phyloP scores from a whole-genome alignment of 2,888 invertebrate genomes.

The Drosophila flavopinicola region DNA sequence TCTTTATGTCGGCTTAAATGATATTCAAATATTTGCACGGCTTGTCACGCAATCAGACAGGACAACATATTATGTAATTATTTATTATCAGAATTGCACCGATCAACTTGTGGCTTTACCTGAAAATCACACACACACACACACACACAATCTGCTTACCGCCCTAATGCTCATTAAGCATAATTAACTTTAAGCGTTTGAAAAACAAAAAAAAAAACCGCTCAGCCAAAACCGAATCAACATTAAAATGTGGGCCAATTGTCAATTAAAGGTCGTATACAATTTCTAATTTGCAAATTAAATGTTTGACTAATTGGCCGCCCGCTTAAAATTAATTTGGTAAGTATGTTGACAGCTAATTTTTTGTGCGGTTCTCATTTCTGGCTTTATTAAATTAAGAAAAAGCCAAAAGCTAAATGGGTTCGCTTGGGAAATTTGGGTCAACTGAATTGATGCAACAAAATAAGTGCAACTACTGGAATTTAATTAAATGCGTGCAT shows the following conservation, averaged over 20 bases:
- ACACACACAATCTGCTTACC: conserved; percentile 40
- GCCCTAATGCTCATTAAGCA: conserved; percentile 47
- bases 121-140: too few relatives aligned
- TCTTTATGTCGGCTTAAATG: not conserved
- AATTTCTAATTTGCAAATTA: conserved; percentile 33
- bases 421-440: conserved; percentile 49
- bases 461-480: conserved; percentile 64
- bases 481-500: conserved; percentile 79
- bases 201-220: conserved; percentile 16
- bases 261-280: conserved; percentile 27
- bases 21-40: not conserved
- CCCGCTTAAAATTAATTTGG: conserved; percentile 44
- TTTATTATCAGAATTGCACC: conserved; percentile 2
- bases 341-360: conserved; percentile 55
- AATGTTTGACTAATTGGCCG: conserved; percentile 58
- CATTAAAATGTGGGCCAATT: conserved; percentile 14
- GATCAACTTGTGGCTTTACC: not conserved
- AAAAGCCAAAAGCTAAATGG: conserved; percentile 38
- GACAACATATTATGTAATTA: not conserved
- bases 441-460: conserved; percentile 49
- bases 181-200: conserved; percentile 61
- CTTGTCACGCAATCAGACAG: not conserved
- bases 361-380: conserved; percentile 29
- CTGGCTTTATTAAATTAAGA: conserved; percentile 57
- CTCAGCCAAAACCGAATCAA: not conserved